Percentiles rank a stretch among this genome's conserved stretches.
Conservation (phyloP, 2,797 vertebrate genomes). For the Acrossocheilus wenchowensis region DNA sequence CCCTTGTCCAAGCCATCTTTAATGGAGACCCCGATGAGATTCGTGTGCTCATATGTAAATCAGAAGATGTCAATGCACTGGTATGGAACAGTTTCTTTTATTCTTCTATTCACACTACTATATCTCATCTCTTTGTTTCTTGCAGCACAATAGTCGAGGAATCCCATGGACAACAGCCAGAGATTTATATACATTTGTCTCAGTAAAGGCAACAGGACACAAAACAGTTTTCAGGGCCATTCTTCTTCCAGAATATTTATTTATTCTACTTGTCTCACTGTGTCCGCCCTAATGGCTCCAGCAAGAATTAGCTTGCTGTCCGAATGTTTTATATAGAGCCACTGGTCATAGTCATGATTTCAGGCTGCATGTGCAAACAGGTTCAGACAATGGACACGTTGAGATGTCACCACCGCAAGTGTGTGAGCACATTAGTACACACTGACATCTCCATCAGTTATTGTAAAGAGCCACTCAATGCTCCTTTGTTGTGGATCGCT, state of each 20-base stretch:
- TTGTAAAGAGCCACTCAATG: constrained; percentile 10
- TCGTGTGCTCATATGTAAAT: constrained; percentile 95
- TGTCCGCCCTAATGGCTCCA: constrained; percentile 29
- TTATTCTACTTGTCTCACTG: constrained; percentile 46
- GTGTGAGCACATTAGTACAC: constrained; percentile 10
- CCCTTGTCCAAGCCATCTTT: constrained; percentile 95
- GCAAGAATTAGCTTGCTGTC: constrained; percentile 45
- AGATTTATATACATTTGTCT: constrained; percentile 54
- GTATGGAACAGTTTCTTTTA: constrained; percentile 72
- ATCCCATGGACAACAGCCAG: constrained; percentile 19
- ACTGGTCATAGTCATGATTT: constrained; percentile 17
- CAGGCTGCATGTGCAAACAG: constrained; percentile 23
- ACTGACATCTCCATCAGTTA: neutral
- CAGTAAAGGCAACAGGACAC: constrained; percentile 33
- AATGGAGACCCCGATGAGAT: constrained; percentile 96
- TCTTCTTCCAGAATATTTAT: constrained; percentile 50
- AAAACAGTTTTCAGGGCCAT: constrained; percentile 20
- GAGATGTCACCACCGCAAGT: constrained; percentile 24
- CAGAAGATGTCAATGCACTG: constrained; percentile 95
- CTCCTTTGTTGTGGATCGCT: constrained; percentile 12
- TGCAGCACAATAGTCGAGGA: constrained; percentile 8
- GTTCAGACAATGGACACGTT: constrained; percentile 51
- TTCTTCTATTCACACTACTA: constrained; percentile 27
- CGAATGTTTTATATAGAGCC: neutral
- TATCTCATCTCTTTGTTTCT: constrained; percentile 43